A percentile compares a stretch with the other conserved stretches of the same genome.
Evolutionary conservation across 2,888 invertebrate species (phyloP).

Genomic region (Didymodactylos carnosus): DNA sequence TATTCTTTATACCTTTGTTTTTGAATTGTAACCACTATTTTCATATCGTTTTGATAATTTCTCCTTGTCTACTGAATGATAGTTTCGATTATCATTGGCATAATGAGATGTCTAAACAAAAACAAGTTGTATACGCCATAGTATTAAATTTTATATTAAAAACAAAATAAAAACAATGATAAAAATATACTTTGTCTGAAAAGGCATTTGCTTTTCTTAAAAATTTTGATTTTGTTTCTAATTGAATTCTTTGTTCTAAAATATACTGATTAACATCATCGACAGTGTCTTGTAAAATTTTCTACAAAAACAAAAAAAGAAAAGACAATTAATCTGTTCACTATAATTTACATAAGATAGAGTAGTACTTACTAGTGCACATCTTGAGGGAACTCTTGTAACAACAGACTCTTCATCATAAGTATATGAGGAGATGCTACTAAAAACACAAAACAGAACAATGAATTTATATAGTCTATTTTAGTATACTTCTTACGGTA

Average conservation of each 20-base stretch:
- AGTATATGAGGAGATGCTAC: background rate
- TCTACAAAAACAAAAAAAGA: background rate
- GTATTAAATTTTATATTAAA: background rate
- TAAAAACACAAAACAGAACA: background rate
- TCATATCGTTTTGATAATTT: background rate
- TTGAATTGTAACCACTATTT: too few species aligned
- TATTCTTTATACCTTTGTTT: too few species aligned
- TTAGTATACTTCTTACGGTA: background rate
- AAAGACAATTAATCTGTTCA: too few species aligned
- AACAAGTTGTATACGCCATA: background rate
- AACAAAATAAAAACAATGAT: background rate
- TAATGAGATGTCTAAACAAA: background rate
- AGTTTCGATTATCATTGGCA: background rate
- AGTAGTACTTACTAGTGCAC: too few species aligned
- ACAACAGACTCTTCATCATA: background rate
- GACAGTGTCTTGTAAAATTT: background rate
- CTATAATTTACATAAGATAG: background rate
- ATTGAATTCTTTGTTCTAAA: background rate
- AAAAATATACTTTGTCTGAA: background rate
- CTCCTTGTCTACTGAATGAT: background rate
- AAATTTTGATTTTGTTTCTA: background rate
- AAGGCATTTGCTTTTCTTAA: background rate
- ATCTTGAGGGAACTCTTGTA: background rate
- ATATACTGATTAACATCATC: background rate
- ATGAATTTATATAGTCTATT: background rate